Evolutionary conservation across 2,113 vertebrate species (phyloP).

Genomic region (Lepus americanus): DNA sequence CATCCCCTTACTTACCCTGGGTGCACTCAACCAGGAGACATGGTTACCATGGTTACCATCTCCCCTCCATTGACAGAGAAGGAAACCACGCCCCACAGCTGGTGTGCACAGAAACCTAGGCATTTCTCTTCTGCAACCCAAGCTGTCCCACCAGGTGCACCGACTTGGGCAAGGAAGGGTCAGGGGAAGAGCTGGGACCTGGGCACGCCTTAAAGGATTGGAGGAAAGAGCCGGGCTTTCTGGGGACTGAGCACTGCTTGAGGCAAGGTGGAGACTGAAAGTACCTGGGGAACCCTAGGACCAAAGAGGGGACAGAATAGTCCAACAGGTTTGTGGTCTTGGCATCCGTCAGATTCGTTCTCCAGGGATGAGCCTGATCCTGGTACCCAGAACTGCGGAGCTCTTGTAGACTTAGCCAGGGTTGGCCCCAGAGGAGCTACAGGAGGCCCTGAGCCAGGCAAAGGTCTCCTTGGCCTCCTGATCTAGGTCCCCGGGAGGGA

Average conservation of each 20-base stretch:
- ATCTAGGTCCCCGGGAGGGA: conserved; percentile 4
- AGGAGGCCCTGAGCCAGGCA: not conserved
- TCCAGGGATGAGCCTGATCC: not conserved
- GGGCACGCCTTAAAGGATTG: not conserved
- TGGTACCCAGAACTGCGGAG: not conserved
- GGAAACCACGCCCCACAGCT: not conserved
- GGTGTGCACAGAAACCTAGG: not conserved
- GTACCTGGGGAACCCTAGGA: not conserved
- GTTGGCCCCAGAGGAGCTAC: not conserved
- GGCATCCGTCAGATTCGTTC: not conserved
- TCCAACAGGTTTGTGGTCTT: not conserved
- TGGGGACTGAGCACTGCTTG: not conserved
- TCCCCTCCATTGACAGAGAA: not conserved
- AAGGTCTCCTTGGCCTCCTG: conserved; percentile 51
- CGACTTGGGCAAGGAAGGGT: not conserved
- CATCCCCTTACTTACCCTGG: not conserved
- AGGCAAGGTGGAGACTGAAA: not conserved
- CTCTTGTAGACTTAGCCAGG: not conserved
- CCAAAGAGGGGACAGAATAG: not conserved
- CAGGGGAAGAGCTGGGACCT: not conserved
- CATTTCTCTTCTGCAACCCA: not conserved
- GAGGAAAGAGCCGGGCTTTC: not conserved
- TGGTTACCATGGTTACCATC: too few relatives aligned
- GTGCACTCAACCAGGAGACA: not conserved
- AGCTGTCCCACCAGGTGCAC: not conserved